Evolutionary conservation across 2,888 invertebrate species (phyloP).

Genomic region (Stictocephala bisonia): DNA sequence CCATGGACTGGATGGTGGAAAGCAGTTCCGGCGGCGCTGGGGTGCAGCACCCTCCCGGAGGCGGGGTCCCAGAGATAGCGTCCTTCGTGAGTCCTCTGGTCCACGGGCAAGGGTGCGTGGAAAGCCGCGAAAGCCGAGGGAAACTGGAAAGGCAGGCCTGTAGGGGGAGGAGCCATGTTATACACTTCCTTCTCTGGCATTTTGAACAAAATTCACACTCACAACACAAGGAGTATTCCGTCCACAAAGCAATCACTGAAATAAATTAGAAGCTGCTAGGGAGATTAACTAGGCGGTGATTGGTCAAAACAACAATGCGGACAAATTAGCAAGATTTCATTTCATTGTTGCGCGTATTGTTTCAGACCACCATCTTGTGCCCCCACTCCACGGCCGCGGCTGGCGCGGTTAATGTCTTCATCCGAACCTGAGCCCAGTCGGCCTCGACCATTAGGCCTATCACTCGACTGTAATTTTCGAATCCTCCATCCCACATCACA

Average conservation of each 20-base stretch:
- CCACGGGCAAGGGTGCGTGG: conserved; percentile 72
- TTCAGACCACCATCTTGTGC: not conserved
- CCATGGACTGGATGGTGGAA: conserved; percentile 57
- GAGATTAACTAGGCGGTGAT: not conserved
- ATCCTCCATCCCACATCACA: not conserved
- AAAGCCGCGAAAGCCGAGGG: conserved; percentile 72
- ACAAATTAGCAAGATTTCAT: not conserved
- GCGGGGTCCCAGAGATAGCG: conserved; percentile 57
- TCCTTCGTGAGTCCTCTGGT: conserved; percentile 67
- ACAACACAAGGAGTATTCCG: not conserved
- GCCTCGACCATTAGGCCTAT: not conserved
- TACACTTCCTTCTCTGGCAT: conserved; percentile 59
- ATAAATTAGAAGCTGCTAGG: not conserved
- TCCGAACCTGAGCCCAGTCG: not conserved
- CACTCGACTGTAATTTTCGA: not conserved
- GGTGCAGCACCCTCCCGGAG: conserved; percentile 54
- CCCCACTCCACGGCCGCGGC: not conserved
- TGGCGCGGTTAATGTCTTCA: conserved; percentile 8
- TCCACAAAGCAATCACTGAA: not conserved
- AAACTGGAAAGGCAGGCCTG: conserved; percentile 54
- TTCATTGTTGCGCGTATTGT: not conserved
- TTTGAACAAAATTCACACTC: conserved; percentile 12
- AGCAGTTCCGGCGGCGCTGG: conserved; percentile 54
- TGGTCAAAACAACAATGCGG: not conserved
- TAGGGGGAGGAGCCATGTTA: conserved; percentile 50